Evolutionary conservation across 1,140 invertebrate species (phyloP), one percentile per base, ranked within the genome.

Genomic region (Asbolus verrucosus): DNA sequence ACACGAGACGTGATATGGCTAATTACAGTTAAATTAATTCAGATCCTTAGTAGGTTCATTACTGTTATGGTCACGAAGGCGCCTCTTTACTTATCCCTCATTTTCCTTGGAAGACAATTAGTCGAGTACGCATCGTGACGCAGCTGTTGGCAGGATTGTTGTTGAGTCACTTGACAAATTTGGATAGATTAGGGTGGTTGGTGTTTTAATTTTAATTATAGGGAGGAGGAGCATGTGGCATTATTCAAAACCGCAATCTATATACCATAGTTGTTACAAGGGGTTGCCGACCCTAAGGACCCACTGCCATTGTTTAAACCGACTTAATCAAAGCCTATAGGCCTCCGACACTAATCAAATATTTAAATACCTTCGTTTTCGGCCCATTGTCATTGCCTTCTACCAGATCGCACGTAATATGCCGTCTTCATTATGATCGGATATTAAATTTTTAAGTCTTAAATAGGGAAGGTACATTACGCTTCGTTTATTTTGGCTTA

Each of bases 11-110:
- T 63, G 61, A 63, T 39, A 43, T 27, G 61, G 33, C 36, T 41
- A 63, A 63, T 41, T 63, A 39, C 61, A 14, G 61, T 27, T 43
- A 15, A 63, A 63, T 63, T 63, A 41, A 63, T 63, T 63, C 39
- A 63, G 18, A 63, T 63, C 39, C 39, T 63, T n/a, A 39, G 61
- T 27, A 41, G 61, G 36, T 27, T 43, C 61, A 43, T 63, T 38
- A 27, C 36, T 21, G 39, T 41, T 63, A 43, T 39, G 39, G 39
- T 38, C 61, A 63, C 39, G 30, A 63, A 63, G 36, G 13, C 39
- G 15, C 14, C 33, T 43, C 31, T n/a, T n/a, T n/a, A n/a, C n/a
- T 38, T 11, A 62, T 62, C 36, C 33, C 36, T 33, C 18, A 62
- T 31, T 62, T 62, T 36, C 36, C 33, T 18, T 11, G 21, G 18